These are phyloP conservation scores for Odontomachus brunneus DNA, from an alignment of 1,140 invertebrate genomes.

Conservation along the genomic window DNA sequence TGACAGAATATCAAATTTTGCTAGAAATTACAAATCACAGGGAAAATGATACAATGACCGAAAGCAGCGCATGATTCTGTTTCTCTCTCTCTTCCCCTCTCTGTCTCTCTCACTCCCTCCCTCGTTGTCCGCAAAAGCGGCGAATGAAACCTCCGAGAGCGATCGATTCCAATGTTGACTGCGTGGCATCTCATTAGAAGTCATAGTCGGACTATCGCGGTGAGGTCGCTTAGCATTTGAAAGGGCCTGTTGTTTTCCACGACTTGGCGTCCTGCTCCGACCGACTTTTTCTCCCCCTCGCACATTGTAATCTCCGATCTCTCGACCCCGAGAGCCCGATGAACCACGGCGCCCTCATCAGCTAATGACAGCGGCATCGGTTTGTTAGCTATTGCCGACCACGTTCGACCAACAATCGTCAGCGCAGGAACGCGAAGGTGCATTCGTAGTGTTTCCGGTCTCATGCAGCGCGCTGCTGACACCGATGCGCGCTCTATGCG, in stretches of 20 bases:
- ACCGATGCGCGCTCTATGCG: neutral
- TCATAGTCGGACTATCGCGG: neutral
- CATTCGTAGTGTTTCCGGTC: slow-evolving; percentile 32
- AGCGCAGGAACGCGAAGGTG: slow-evolving; percentile 2
- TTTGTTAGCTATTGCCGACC: slow-evolving; percentile 39
- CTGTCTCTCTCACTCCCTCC: too few relatives aligned
- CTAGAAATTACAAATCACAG: too few relatives aligned
- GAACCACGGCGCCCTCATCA: slow-evolving; percentile 66
- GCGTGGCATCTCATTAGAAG: neutral
- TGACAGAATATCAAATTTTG: too few relatives aligned
- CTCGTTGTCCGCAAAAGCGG: neutral
- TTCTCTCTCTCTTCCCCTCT: too few relatives aligned
- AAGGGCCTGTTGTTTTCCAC: slow-evolving; percentile 23
- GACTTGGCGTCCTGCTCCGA: neutral
- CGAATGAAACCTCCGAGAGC: neutral
- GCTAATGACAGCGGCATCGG: slow-evolving; percentile 61
- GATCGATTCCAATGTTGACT: neutral
- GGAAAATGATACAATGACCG: too few relatives aligned
- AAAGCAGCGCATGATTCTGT: too few relatives aligned
- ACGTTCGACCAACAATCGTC: slow-evolving; percentile 35
- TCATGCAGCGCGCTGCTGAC: neutral
- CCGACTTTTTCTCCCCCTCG: neutral
- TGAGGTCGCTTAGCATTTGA: slow-evolving; percentile 42
- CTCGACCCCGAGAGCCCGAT: slow-evolving; percentile 44
- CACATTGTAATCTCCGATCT: slow-evolving; percentile 36